A percentile compares a stretch with the other conserved stretches of the same genome.
phyloP scores from a whole-genome alignment of 2,113 vertebrate species.

The Seriola rivoliana region DNA sequence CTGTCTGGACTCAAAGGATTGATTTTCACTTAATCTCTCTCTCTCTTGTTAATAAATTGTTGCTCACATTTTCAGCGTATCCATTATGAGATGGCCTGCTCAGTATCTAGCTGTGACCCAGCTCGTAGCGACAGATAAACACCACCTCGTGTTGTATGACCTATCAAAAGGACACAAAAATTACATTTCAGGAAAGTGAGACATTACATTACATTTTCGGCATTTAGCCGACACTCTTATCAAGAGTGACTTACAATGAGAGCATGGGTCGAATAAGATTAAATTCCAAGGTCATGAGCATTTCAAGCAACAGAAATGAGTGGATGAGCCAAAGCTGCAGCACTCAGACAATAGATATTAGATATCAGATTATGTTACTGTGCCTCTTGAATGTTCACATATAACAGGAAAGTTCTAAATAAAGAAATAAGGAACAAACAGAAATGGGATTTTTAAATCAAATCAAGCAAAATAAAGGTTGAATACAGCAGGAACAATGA shows the following conservation, averaged over 20 bases:
- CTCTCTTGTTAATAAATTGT: conserved; percentile 52
- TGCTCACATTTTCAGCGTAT: conserved; percentile 46
- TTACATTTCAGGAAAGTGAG: conserved; percentile 67
- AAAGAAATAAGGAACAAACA: conserved; percentile 12
- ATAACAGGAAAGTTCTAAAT: conserved; percentile 22
- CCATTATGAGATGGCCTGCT: conserved; percentile 25
- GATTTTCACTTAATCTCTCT: conserved; percentile 46
- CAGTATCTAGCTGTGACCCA: conserved; percentile 47
- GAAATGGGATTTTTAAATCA: background rate
- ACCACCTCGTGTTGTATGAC: conserved; percentile 40
- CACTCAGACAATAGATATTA: conserved; percentile 65
- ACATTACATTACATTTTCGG: conserved; percentile 66
- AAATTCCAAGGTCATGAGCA: conserved; percentile 76
- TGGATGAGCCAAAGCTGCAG: conserved; percentile 45
- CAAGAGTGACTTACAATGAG: conserved; percentile 71
- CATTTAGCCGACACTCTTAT: conserved; percentile 68
- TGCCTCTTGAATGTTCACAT: conserved; percentile 49
- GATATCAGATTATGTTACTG: conserved; percentile 50
- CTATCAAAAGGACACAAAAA: conserved; percentile 73
- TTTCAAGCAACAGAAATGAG: conserved; percentile 68
- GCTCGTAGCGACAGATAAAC: conserved; percentile 53
- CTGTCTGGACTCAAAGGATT: conserved; percentile 25
- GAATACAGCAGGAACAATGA: background rate
- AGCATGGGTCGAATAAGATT: conserved; percentile 72
- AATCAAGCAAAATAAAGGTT: background rate